Base-by-base conservation (phyloP, 35 echinoderm and acorn worm species). In the Strongylocentrotus purpuratus region DNA sequence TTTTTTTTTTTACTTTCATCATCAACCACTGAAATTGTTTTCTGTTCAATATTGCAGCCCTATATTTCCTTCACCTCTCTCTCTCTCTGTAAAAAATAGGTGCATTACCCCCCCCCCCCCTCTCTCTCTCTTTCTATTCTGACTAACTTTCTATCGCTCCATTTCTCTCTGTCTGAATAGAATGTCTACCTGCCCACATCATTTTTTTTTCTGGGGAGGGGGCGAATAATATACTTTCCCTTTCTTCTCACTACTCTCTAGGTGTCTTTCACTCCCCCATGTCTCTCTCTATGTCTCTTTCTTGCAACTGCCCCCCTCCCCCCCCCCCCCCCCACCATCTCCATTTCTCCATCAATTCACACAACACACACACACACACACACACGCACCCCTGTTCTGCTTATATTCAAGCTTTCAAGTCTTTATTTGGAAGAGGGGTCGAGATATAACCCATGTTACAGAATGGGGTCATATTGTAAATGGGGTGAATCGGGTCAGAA, bases 401-500 rank as follows among this genome's bases (percentile, higher is more conserved):
- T 78, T 78, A 78, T 7, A 78, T 78, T 78, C 18, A n/a, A 78
- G 20, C 65, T 78, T 78, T 78, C 20, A 18, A n/a, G 22, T 78
- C 65, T 78, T 78, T 78, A 78, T 78, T 78, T 78, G 65, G 65
- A 1, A 78, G 65, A 22, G 65, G 28, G 65, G 65, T 59, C 52
- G 52, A 59, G 17, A 59, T 9, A 59, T 33, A 35, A 89, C 20
- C 87, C 87, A 89, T 33, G 87, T 46, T 45, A 89, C 87, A 46
- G 87, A 89, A 89, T 89, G 32, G 45, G 87, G 87, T 89, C 87
- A 45, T 31, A 15, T 89, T 89, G 87, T 89, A 46, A 25, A 46
- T 89, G 45, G 87, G 87, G 87, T 89, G 87, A 89, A 89, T 45
- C 41, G 87, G 87, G 87, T 89, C 87, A 89, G 45, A 89, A 87